Evolutionary conservation across 2,113 vertebrate genomes (phyloP).

Genomic region (Ammospiza nelsoni): DNA sequence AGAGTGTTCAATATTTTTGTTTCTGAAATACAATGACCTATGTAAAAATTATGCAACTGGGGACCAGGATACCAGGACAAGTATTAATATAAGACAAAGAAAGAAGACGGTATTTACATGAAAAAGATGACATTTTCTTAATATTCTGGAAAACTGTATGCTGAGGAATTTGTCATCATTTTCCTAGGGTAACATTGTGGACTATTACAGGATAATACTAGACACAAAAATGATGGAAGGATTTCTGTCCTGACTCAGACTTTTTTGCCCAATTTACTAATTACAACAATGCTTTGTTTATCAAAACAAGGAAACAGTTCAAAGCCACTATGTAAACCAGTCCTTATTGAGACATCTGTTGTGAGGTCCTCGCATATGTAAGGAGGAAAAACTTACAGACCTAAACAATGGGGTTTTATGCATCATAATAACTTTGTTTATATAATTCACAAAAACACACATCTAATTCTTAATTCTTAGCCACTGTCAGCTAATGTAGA

Average conservation of each 20-base stretch:
- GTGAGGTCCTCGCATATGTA: neutral
- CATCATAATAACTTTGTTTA: neutral
- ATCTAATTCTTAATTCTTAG: neutral
- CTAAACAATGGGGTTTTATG: neutral
- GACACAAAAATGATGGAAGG: neutral
- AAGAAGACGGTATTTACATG: neutral
- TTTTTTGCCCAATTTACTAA: slow-evolving; percentile 11
- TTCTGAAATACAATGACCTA: slow-evolving; percentile 11
- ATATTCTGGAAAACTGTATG: neutral
- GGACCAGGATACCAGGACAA: neutral
- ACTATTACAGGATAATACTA: neutral
- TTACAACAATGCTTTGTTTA: slow-evolving; percentile 26
- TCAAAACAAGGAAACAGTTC: slow-evolving; percentile 20
- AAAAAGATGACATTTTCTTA: neutral
- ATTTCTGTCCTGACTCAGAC: neutral
- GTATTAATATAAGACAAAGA: neutral
- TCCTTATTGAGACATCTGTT: slow-evolving; percentile 13
- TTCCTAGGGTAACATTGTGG: neutral
- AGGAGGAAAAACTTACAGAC: neutral
- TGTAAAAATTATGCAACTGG: slow-evolving; percentile 3
- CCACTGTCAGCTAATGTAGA: neutral
- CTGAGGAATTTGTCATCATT: neutral
- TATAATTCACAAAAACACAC: neutral
- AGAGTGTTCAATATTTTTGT: slow-evolving; percentile 34
- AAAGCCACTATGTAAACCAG: slow-evolving; percentile 21